These are phyloP conservation scores for Falco cherrug DNA, from an alignment of 2,797 vertebrate species.

Conservation along the genomic window DNA sequence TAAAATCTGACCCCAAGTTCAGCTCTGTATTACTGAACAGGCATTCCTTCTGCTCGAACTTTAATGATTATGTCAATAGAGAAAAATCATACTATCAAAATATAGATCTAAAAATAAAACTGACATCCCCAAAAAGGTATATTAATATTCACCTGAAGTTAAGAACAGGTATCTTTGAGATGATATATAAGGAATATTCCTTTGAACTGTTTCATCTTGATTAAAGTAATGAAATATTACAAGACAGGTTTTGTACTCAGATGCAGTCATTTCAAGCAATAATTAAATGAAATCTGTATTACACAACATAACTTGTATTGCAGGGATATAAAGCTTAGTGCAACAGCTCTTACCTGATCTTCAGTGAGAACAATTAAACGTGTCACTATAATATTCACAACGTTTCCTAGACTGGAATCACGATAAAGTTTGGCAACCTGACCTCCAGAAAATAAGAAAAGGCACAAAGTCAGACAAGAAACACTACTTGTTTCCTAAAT, in stretches of 20 bases:
- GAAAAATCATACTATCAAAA: constrained; percentile 51
- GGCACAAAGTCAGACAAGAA: constrained; percentile 99
- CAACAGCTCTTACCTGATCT: constrained; percentile 89
- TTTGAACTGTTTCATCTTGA: constrained; percentile 46
- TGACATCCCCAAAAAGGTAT: constrained; percentile 12
- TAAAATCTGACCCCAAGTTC: constrained; percentile 77
- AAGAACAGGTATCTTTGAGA: constrained; percentile 38
- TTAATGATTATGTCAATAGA: constrained; percentile 71
- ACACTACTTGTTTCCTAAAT: background rate
- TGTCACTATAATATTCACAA: constrained; percentile 99
- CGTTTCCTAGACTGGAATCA: constrained; percentile 99
- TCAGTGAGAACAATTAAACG: constrained; percentile 97
- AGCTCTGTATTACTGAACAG: constrained; percentile 72
- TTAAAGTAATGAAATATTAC: constrained; percentile 53
- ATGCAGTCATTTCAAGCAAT: constrained; percentile 42
- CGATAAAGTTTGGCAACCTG: constrained; percentile 99
- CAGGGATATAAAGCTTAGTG: background rate
- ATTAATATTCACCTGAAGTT: constrained; percentile 36
- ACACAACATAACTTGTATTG: background rate
- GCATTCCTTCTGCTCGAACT: constrained; percentile 69
- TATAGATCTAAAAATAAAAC: constrained; percentile 57
- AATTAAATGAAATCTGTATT: constrained; percentile 21
- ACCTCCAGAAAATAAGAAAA: constrained; percentile 99
- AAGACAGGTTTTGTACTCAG: constrained; percentile 42
- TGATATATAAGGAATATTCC: constrained; percentile 28